Evolutionary conservation across 2,888 invertebrate species (phyloP).

Genomic region (Heliconius sara): DNA sequence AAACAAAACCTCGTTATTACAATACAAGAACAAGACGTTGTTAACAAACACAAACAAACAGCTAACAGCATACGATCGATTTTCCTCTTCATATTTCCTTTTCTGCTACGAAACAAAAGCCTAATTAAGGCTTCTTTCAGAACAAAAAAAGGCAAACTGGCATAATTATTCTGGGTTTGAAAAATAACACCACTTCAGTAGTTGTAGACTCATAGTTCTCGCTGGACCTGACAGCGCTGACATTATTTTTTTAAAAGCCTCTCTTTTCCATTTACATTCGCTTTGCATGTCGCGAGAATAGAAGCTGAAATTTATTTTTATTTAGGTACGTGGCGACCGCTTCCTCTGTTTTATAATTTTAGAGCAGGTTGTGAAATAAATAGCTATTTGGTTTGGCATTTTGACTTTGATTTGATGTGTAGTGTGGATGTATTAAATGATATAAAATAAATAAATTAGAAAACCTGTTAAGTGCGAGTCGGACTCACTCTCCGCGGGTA

Average conservation of each 20-base stretch:
- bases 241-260: constrained; percentile 26
- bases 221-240: constrained; percentile 28
- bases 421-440: too few relatives aligned
- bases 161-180: constrained; percentile 28
- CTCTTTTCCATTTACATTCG: constrained; percentile 36
- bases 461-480: too few relatives aligned
- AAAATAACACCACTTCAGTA: constrained; percentile 27
- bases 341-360: constrained; percentile 3
- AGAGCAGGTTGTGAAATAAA: background rate
- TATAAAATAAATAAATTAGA: too few relatives aligned
- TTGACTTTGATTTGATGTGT: too few relatives aligned
- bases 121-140: constrained; percentile 31
- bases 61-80: constrained; percentile 14
- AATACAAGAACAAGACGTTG: constrained; percentile 25
- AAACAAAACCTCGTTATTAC: constrained; percentile 22
- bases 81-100: constrained; percentile 25
- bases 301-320: constrained; percentile 32
- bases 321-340: background rate
- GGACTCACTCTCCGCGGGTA: too few relatives aligned
- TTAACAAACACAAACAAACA: constrained; percentile 6
- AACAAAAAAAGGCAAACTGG: constrained; percentile 15
- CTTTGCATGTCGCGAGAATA: constrained; percentile 24
- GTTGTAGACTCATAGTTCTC: constrained; percentile 19
- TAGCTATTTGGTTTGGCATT: too few relatives aligned
- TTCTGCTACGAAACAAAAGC: constrained; percentile 22